Base-by-base conservation (phyloP, 2,113 vertebrate genomes). In the Myrmophylax atrothorax region DNA sequence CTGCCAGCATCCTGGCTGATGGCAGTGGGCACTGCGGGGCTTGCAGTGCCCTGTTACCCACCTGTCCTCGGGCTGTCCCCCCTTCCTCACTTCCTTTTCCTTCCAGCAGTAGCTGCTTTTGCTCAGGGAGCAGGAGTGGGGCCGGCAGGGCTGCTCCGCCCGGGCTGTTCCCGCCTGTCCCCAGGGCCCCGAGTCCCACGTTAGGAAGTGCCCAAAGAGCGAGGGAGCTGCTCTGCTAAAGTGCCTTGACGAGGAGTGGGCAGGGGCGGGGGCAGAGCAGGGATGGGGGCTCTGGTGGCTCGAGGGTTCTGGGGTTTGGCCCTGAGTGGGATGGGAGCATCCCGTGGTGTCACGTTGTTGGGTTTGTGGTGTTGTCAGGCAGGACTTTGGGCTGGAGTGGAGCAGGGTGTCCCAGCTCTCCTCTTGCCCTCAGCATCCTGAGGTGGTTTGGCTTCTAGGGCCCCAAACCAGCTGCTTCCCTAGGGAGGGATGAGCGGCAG, bases 171-270 rank as follows among this genome's bases (percentile, higher is more conserved):
- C 58, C 5, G 2, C 73, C 77, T 69, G 87, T 77, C 73, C 74
- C 91, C 44, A 46, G 47, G 25, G 64, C 76, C 84, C 73, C 19
- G 0, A 68, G 29, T 73, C 84, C 91, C 12, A 0, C 20, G 0
- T 87, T 81, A 53, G 93, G 92, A 94, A 95, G 77, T 91, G 92
- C 96, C 96, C 96, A 78, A 75, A 89, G 87, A 97, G 96, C 60
- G 77, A 95, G 95, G 63, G 96, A 82, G 95, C 95, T 96, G 96
- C 96, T 96, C 95, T 95, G 96, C 90, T 81, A 77, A 96, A 96
- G 96, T 96, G 96, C 96, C 96, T 96, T 96, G 96, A 90, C 2
- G 74, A 76, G 94, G 91, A 93, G 86, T 2, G 67, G 91, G 94
- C 70, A 4, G 92, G 69, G 60, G 63, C 7, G 19, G 79, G 76